Base-by-base conservation (phyloP, 2,797 vertebrate genomes). In the Pseudocheirus occidentalis region DNA sequence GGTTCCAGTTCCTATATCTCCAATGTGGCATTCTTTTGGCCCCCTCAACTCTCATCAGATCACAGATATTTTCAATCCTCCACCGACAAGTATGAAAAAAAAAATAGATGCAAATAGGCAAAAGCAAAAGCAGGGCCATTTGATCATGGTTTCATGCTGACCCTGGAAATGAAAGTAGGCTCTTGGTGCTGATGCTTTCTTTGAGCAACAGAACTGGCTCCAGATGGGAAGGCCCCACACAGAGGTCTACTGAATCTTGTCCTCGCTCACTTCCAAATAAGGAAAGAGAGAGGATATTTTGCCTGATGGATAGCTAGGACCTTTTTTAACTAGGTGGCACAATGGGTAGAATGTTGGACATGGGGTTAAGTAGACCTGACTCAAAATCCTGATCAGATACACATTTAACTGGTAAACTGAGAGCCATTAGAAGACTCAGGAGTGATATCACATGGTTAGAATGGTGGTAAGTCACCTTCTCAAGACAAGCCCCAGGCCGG, bases 361-460 rank as follows among this genome's bases (percentile, higher is more conserved):
- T n/a, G 14, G 13, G 34, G 5, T 66, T 18, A 18, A 14, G 16
- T n/a, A n/a, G 62, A 66, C 14, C 34, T 18, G 62, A 81, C 0
- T 81, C 16, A 46, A 81, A 81, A 81, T 81, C 16, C n/a, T 73
- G 66, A 34, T 62, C 18, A 73, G 7, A 81, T 40, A 81, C 18
- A 66, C 34, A 66, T 4, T 59, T 5, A 56, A 56, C 55, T 92
- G 58, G 91, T 31, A 94, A 95, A 58, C 10, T 92, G 28, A 91
- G 56, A 91, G 7, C 21, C 56, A 90, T 89, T 94, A 34, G 92
- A 96, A 73, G 55, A 94, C 59, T 95, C 59, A 16, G 56, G 92
- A 92, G 89, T 95, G 91, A 90, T 90, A 40, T 91, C 52, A 91
- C 52, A 94, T 94, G 81, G 55, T 95, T 54, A 92, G 93, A 93